Conservation (phyloP, 2,797 vertebrate genomes). For the Lindbergichthys nudifrons region DNA sequence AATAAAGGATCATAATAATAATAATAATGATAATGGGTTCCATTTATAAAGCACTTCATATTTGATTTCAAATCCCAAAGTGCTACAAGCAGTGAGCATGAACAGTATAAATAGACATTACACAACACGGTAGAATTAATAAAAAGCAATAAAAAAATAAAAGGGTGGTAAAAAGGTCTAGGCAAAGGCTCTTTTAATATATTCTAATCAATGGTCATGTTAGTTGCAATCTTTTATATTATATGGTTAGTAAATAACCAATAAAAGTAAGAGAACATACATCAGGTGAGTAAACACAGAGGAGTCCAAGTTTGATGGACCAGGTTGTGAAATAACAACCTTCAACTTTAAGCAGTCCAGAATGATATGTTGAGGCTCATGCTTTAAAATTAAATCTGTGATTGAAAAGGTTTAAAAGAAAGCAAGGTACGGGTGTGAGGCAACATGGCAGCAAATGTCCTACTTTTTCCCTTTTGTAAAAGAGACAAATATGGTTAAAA, state of each 20-base stretch:
- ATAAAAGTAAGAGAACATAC: neutral
- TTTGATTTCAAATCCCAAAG: too few species aligned
- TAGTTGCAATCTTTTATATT: neutral
- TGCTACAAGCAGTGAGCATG: too few species aligned
- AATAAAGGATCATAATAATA: slow-evolving; percentile 1
- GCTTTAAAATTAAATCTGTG: neutral
- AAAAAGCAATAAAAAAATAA: too few species aligned
- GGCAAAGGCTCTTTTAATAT: too few species aligned
- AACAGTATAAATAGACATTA: too few species aligned
- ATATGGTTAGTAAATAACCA: neutral
- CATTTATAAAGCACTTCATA: too few species aligned
- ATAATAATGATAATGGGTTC: too few species aligned
- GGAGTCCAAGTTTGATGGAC: slow-evolving; percentile 13
- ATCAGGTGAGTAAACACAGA: slow-evolving; percentile 23
- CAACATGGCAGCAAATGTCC: too few species aligned
- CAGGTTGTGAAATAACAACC: slow-evolving; percentile 32
- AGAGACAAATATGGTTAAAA: too few species aligned
- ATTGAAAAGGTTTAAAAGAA: neutral
- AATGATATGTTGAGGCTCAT: neutral
- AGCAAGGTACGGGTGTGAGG: neutral
- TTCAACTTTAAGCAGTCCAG: slow-evolving; percentile 32
- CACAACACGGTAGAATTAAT: too few species aligned
- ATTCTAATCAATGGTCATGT: neutral
- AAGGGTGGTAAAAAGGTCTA: too few species aligned
- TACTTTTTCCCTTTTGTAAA: too few species aligned